Conservation (phyloP, 2,113 vertebrate genomes). For the Rana temporaria region DNA sequence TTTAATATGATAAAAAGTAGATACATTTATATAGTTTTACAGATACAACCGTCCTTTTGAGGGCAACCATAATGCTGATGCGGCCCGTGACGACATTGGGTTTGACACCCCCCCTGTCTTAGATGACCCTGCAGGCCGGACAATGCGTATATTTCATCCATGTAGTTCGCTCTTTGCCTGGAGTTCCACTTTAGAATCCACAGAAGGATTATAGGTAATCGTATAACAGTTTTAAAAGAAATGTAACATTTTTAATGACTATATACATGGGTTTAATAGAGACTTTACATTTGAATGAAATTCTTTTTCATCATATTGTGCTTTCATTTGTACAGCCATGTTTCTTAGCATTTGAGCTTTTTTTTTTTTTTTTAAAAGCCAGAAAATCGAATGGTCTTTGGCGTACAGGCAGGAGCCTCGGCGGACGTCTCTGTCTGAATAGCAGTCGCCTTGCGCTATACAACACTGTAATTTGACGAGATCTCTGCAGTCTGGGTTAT, state of each 20-base stretch:
- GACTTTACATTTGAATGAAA: neutral
- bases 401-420: neutral
- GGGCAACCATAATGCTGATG: no score
- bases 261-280: no score
- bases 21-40: no score
- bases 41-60: no score
- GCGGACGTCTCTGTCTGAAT: conserved; percentile 47
- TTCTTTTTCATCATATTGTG: neutral
- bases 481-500: conserved; percentile 74
- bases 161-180: no score
- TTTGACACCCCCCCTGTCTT: no score
- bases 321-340: conserved; percentile 22
- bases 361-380: conserved; percentile 16
- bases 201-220: neutral
- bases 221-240: no score
- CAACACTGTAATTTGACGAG: conserved; percentile 70
- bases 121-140: no score
- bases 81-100: no score
- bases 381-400: conserved; percentile 49
- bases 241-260: no score
- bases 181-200: neutral
- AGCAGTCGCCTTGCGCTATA: conserved; percentile 62
- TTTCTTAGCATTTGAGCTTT: conserved; percentile 42
- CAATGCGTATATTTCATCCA: neutral
- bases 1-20: no score